Evolutionary conservation across 2,888 invertebrate species (phyloP), one percentile per base, ranked within the genome.

Genomic region (Oligia latruncula): DNA sequence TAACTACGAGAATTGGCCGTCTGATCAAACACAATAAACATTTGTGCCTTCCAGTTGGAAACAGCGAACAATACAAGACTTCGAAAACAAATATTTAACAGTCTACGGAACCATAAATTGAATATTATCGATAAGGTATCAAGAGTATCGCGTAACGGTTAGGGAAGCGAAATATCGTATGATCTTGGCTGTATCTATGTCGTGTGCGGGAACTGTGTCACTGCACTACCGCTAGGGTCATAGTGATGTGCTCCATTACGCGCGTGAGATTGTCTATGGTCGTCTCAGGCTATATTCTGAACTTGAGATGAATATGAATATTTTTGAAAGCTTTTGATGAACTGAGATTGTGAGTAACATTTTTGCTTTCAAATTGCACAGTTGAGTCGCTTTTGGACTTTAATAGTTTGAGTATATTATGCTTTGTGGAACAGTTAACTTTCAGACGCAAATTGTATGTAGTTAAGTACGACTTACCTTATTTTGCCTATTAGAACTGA

Each of bases 161-260:
- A 84, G 81, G 80, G 89, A 83, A 85, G 81, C 80, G 74, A 83
- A 85, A 86, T 89, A 89, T 90, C 86, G 87, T 84, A 89, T 87
- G 83, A 92, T 93, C 90, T 90, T 86, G 80, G 87, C 80, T 89
- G 89, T 92, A 92, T 90, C 90, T 84, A 85, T 91, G 93, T 91
- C 92, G 86, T 88, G 90, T 89, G 83, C 90, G 92, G 91, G 90
- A 94, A 93, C 91, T 89, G 90, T 94, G 94, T 94, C 94, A 93
- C 93, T 92, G 86, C 92, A 92, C 93, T 93, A 94, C 94, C 94
- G 94, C 92, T 94, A 93, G 92, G 89, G 93, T 93, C 93, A 92
- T 87, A 90, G 90, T 90, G 91, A 91, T 91, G 91, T 89, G 91
- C 91, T 92, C 90, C 88, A 90, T 86, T 91, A 89, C 88, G 87